These are phyloP conservation scores for Synanthedon andrenaeformis DNA, from an alignment of 2,888 invertebrate species.

Conservation along the genomic window DNA sequence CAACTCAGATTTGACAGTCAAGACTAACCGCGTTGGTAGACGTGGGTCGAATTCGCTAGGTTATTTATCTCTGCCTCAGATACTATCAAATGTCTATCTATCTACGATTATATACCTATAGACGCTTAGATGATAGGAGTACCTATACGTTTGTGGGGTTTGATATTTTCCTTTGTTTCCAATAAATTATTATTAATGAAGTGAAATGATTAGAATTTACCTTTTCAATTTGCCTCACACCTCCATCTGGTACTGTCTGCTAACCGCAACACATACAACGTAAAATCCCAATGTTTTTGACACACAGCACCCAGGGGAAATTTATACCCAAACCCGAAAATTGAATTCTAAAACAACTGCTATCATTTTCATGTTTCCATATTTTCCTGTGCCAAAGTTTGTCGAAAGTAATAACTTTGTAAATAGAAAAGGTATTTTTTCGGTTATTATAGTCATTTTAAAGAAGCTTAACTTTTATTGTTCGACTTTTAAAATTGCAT, in stretches of 20 bases:
- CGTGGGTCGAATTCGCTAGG: too few relatives aligned
- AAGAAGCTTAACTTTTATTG: too few relatives aligned
- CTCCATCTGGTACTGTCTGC: background rate
- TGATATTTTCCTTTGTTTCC: background rate
- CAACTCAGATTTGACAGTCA: too few relatives aligned
- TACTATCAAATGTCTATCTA: too few relatives aligned
- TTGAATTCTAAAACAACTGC: conserved; percentile 24
- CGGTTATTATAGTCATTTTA: background rate
- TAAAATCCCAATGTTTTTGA: conserved; percentile 20
- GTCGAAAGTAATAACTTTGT: background rate
- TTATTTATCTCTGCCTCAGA: too few relatives aligned
- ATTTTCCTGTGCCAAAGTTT: background rate
- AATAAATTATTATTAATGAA: background rate
- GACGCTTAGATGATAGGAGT: too few relatives aligned
- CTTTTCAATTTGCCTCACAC: background rate
- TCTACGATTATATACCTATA: too few relatives aligned
- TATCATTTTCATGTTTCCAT: conserved; percentile 14
- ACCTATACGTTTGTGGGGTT: too few relatives aligned
- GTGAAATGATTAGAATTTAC: too few relatives aligned
- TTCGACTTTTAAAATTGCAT: too few relatives aligned
- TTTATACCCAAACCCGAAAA: conserved; percentile 20
- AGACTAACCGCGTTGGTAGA: too few relatives aligned
- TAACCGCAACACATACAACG: background rate
- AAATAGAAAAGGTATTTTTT: background rate
- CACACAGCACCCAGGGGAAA: conserved; percentile 19